Evolutionary conservation across 2,113 vertebrate genomes (phyloP), one percentile per base, ranked within the genome.

Genomic region (Pleuronectes platessa): DNA sequence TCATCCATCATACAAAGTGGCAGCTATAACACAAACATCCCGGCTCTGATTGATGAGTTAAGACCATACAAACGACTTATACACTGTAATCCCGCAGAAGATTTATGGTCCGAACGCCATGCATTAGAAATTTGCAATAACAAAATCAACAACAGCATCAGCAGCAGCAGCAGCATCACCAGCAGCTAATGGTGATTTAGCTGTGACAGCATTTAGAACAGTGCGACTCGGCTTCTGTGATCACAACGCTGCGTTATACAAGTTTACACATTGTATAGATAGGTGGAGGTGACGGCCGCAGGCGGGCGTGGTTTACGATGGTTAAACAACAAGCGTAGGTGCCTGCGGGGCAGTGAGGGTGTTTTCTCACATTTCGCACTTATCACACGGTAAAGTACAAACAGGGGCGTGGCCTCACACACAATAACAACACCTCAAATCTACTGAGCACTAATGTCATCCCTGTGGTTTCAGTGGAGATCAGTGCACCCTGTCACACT

Each of bases 1-100:
- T 82, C 89, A 90, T 93, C 85, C 76, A 88, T 90, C 90, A 90
- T 78, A 86, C 78, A 85, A 87, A 90, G 86, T 89, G 87, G 79
- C 90, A 89, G 88, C 88, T 89, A 84, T 88, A 88, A 91, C 86
- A 89, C 79, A 88, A 91, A 91, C 84, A 91, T 88, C 82, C 79
- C 77, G 65, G 64, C 76, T 77, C 67, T 90, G 89, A 92, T 88
- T 91, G 87, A 90, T 92, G 88, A 92, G 81, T 88, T 78, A 71
- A 78, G 76, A 85, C 84, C 87, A 72, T 79, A 82, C 84, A 75
- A 78, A 89, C 37, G 81, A 84, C 82, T 88, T 79, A 72, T 68
- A 88, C 86, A 82, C 82, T 75, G 75, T 81, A 88, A 90, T 86
- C 88, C 88, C 10, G 20, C 67, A 17, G n/a, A 89, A 91, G 89